Evolutionary conservation across 1,140 invertebrate species (phyloP).

Genomic region (Heliconius congener): DNA sequence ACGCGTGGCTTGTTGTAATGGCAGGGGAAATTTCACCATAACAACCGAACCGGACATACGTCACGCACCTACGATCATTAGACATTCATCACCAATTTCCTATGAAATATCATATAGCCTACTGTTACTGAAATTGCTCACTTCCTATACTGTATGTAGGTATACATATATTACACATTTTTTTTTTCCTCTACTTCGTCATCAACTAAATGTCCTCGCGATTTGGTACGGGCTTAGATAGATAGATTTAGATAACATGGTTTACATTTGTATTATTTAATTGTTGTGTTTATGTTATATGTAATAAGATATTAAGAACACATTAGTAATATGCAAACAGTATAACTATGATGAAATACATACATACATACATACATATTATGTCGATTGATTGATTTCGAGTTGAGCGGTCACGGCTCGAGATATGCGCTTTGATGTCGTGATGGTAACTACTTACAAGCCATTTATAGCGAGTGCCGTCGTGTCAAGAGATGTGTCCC

Average conservation of each 20-base stretch:
- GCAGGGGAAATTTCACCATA: slow-evolving; percentile 77
- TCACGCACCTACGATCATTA: slow-evolving; percentile 66
- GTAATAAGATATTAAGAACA: too few species aligned
- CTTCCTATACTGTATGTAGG: not conserved
- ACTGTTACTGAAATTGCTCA: slow-evolving; percentile 16
- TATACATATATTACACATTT: too few species aligned
- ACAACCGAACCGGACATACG: slow-evolving; percentile 54
- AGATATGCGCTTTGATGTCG: slow-evolving; percentile 7
- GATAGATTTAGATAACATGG: too few species aligned
- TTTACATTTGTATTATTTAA: too few species aligned
- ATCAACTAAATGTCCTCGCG: too few species aligned
- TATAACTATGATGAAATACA: not conserved
- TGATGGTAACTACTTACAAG: slow-evolving; percentile 47
- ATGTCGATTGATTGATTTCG: slow-evolving; percentile 10
- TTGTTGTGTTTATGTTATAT: too few species aligned
- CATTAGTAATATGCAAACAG: not conserved
- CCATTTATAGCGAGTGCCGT: slow-evolving; percentile 76
- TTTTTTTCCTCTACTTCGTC: too few species aligned
- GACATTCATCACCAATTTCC: slow-evolving; percentile 51
- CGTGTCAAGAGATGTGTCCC: slow-evolving; percentile 70
- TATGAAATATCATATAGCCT: slow-evolving; percentile 30
- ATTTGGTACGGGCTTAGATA: too few species aligned
- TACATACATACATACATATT: not conserved
- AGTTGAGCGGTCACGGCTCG: not conserved
- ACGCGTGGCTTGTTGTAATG: slow-evolving; percentile 68